These are phyloP conservation scores for Luperina nickerlii DNA, from an alignment of 2,888 invertebrate genomes.

Conservation along the genomic window DNA sequence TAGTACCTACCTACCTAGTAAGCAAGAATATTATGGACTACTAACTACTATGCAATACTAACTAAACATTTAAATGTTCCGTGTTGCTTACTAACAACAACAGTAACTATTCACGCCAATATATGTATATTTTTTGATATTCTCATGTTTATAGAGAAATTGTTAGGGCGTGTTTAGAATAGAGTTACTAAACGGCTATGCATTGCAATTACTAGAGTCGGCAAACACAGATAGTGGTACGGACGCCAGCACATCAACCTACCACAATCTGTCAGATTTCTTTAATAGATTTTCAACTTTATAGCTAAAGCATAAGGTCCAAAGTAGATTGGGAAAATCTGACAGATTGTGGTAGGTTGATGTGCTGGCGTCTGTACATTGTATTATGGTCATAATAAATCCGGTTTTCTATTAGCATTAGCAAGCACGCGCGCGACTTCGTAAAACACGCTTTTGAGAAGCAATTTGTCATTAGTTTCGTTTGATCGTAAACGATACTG, in stretches of 20 bases:
- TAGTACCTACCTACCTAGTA: constrained; percentile 5
- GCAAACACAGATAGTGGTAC: constrained; percentile 59
- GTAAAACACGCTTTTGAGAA: constrained; percentile 66
- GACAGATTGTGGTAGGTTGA: too few relatives aligned
- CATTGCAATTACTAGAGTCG: constrained; percentile 52
- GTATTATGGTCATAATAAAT: constrained; percentile 64
- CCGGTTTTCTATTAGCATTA: constrained; percentile 68
- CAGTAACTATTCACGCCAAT: not conserved
- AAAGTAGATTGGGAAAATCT: too few relatives aligned
- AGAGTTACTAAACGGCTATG: constrained; percentile 38
- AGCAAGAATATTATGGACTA: constrained; percentile 1
- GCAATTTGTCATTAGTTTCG: constrained; percentile 71
- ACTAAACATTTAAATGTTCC: constrained; percentile 6
- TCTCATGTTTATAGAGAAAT: constrained; percentile 24
- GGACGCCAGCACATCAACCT: too few relatives aligned
- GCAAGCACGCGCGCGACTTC: constrained; percentile 65
- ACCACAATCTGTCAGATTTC: too few relatives aligned
- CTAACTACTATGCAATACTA: not conserved
- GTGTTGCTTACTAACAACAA: constrained; percentile 17
- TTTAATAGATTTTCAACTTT: too few relatives aligned
- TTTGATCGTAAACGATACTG: constrained; percentile 64
- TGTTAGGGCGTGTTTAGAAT: constrained; percentile 37
- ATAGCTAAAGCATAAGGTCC: too few relatives aligned
- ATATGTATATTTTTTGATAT: too few relatives aligned
- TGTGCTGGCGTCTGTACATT: too few relatives aligned